A percentile compares a stretch with the other conserved stretches of the same genome.
phyloP scores from a whole-genome alignment of 2,888 invertebrate species.

The Habroteleia sp. region DNA sequence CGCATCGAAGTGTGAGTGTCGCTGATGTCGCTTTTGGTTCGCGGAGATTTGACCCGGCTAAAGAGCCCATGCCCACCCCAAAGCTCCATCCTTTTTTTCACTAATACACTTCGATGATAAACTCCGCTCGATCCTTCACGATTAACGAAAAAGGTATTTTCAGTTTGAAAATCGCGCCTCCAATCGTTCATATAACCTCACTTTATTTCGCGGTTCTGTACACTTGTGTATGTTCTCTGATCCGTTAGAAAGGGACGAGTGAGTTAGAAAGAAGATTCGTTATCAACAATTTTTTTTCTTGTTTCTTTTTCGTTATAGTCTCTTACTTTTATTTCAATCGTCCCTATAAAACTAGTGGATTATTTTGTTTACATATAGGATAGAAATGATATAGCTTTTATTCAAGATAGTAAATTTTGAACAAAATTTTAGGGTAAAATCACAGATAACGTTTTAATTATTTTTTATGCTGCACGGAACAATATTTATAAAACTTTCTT shows the following conservation, averaged over 20 bases:
- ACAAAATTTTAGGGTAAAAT: too few relatives aligned
- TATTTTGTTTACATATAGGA: too few relatives aligned
- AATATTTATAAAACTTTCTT: too few relatives aligned
- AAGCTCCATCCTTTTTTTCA: slow-evolving; percentile 12
- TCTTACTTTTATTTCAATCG: too few relatives aligned
- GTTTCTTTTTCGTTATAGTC: too few relatives aligned
- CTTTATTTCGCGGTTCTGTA: not conserved
- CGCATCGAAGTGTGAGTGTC: slow-evolving; percentile 71
- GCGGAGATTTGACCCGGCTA: slow-evolving; percentile 37
- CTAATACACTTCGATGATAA: not conserved
- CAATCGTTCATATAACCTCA: slow-evolving; percentile 5
- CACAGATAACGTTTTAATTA: too few relatives aligned
- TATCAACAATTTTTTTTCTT: slow-evolving; percentile 1
- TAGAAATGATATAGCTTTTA: too few relatives aligned
- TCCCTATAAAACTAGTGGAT: too few relatives aligned
- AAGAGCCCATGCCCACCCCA: slow-evolving; percentile 9
- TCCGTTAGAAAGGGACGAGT: slow-evolving; percentile 21
- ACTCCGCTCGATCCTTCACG: not conserved
- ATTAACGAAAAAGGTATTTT: slow-evolving; percentile 2
- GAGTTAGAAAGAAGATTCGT: slow-evolving; percentile 5
- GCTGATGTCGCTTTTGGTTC: slow-evolving; percentile 57
- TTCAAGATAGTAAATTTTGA: too few relatives aligned
- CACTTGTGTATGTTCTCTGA: not conserved
- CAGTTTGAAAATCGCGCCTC: slow-evolving; percentile 25
- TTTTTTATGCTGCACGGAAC: too few relatives aligned